Base-by-base conservation (phyloP, 2,113 vertebrate genomes). In the Nyctereutes procyonoides region DNA sequence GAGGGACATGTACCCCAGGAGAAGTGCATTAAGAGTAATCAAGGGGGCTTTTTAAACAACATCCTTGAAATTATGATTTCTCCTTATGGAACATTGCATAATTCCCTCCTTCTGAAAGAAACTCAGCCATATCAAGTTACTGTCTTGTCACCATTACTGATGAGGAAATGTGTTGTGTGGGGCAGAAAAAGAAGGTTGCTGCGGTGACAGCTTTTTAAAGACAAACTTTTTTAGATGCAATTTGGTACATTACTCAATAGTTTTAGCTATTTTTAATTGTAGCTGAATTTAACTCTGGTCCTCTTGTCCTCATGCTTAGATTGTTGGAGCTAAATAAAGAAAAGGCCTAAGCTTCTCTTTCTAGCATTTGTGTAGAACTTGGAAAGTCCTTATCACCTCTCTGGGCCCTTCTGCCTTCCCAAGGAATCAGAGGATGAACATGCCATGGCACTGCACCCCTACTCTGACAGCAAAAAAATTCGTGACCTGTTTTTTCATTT, bases 241-340 rank as follows among this genome's bases (percentile, higher is more conserved):
- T 90, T 90, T 86, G 32, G 92, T 79, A 67, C 58, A 60, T 90
- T 86, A n/a, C 63, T 95, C 89, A 87, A 53, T 77, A 71, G 83
- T 60, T 87, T 92, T 62, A 55, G 69, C 89, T 98, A 95, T 97
- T 96, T 97, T 97, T 98, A 89, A 97, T 80, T 84, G 63, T 17
- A 76, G 87, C 93, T 96, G 96, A 93, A 97, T 96, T 96, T 96
- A 96, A 81, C 80, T 87, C 76, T 85, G 90, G 84, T 93, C 69
- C 74, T 90, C 90, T 88, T 22, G 16, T 95, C 90, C 87, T 51
- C 26, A 7, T 17, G 76, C 84, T 97, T 83, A 93, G 89, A 69
- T 92, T 77, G 74, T 74, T 87, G 58, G 65, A 79, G 35, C 71
- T 91, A 88, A 95, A 96, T 92, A 81, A 93, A 96, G 63, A 96